phyloP scores from a whole-genome alignment of 2,797 vertebrate genomes.

The Typhlichthys eigenmanni region DNA sequence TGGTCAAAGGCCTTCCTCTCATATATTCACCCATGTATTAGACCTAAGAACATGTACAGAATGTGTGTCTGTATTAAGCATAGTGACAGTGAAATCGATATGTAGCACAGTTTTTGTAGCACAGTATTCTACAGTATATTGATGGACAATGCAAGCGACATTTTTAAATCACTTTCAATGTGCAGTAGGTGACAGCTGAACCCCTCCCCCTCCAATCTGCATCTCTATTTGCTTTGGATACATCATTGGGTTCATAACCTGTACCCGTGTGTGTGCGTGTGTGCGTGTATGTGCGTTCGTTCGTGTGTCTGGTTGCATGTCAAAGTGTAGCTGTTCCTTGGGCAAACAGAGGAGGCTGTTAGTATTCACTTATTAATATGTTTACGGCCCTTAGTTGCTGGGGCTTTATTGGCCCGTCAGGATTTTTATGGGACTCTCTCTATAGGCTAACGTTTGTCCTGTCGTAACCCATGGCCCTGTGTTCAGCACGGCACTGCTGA shows the following conservation, averaged over 20 bases:
- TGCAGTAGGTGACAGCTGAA: too few relatives aligned
- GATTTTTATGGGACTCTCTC: conserved; percentile 24
- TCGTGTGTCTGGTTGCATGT: neutral
- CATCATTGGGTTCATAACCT: neutral
- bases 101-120: conserved; percentile 9
- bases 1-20: conserved; percentile 36
- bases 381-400: conserved; percentile 15
- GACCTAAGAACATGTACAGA: conserved; percentile 12
- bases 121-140: neutral
- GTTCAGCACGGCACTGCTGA: conserved; percentile 19
- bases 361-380: conserved; percentile 29
- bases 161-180: too few relatives aligned
- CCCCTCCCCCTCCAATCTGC: too few relatives aligned
- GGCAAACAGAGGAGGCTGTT: conserved; percentile 8
- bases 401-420: conserved; percentile 32
- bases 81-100: conserved; percentile 30
- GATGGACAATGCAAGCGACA: neutral
- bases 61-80: conserved; percentile 13
- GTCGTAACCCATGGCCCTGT: conserved; percentile 12
- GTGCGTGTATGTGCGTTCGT: too few relatives aligned
- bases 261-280: conserved; percentile 2
- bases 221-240: too few relatives aligned
- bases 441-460: conserved; percentile 27
- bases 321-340: conserved; percentile 11
- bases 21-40: conserved; percentile 34